Evolutionary conservation across 2,797 vertebrate genomes (phyloP).

Genomic region (Takifugu rubripes): DNA sequence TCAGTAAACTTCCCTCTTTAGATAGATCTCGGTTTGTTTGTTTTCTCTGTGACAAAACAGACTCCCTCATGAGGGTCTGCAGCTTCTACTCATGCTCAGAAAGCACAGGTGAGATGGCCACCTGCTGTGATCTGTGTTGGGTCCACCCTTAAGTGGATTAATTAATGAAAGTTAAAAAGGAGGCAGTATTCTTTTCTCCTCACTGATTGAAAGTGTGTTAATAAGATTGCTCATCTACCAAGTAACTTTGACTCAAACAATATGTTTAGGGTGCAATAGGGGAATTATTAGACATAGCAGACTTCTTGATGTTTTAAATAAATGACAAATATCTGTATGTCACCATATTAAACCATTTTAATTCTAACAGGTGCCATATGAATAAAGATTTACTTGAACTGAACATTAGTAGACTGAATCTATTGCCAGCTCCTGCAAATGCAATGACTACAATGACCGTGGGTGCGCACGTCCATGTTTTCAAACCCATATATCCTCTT

Average conservation of each 20-base stretch:
- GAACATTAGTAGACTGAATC: conserved; percentile 6
- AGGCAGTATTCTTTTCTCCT: conserved; percentile 21
- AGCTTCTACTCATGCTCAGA: too few species aligned
- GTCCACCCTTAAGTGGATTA: too few species aligned
- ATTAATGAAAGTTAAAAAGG: too few species aligned
- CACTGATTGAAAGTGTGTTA: conserved; percentile 39
- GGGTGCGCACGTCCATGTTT: conserved; percentile 1
- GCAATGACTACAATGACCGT: conserved; percentile 26
- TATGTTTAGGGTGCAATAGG: conserved; percentile 71
- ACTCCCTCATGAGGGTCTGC: too few species aligned
- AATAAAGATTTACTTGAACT: too few species aligned
- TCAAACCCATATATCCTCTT: conserved; percentile 12
- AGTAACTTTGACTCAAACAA: conserved; percentile 61
- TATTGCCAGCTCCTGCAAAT: conserved; percentile 44
- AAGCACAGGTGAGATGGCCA: too few species aligned
- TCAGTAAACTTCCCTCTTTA: too few species aligned
- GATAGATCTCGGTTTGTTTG: too few species aligned
- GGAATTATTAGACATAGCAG: conserved; percentile 61
- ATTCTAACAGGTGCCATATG: too few species aligned
- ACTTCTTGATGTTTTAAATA: conserved; percentile 53
- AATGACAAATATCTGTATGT: conserved; percentile 53
- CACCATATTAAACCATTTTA: conserved; percentile 37
- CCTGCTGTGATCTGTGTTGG: too few species aligned
- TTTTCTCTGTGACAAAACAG: too few species aligned
- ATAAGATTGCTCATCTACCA: conserved; percentile 66